A percentile compares a stretch with the other conserved stretches of the same genome.
Conservation (phyloP, 2,797 vertebrate genomes). For the Gallinago stenura region DNA sequence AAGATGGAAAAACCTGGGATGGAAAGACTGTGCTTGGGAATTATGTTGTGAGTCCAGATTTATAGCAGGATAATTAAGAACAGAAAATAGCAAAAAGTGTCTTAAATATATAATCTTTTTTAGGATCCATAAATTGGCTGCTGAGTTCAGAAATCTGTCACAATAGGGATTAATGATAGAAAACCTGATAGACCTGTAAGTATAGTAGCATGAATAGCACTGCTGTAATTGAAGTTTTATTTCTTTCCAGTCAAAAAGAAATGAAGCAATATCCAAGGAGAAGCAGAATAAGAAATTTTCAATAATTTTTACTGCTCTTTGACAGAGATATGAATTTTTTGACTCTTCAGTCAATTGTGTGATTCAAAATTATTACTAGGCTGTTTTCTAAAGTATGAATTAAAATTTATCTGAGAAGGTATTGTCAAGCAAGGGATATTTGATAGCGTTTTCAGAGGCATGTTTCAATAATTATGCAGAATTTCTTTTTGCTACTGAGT, state of each 20-base stretch:
- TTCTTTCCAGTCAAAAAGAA: conserved; percentile 69
- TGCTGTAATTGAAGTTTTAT: conserved; percentile 76
- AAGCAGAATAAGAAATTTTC: conserved; percentile 72
- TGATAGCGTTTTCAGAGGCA: conserved; percentile 54
- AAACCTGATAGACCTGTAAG: conserved; percentile 51
- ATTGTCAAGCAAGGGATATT: conserved; percentile 21
- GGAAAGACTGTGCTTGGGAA: fast-evolving
- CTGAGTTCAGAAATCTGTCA: conserved; percentile 65
- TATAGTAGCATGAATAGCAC: conserved; percentile 55
- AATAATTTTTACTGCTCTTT: conserved; percentile 64
- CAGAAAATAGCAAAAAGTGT: neutral
- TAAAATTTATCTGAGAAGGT: conserved; percentile 69
- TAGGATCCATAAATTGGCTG: conserved; percentile 49
- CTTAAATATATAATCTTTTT: conserved; percentile 7
- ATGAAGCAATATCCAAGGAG: conserved; percentile 76
- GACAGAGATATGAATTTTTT: conserved; percentile 59
- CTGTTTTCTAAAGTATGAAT: conserved; percentile 67
- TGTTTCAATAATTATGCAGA: conserved; percentile 72
- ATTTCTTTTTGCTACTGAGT: conserved; percentile 74
- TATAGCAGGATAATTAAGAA: neutral
- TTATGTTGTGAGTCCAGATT: neutral
- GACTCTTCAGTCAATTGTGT: conserved; percentile 62
- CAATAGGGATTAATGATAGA: conserved; percentile 68
- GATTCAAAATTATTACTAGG: conserved; percentile 70
- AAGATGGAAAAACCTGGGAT: neutral